phyloP scores from a whole-genome alignment of 2,113 vertebrate genomes.

The Gila orcuttii region DNA sequence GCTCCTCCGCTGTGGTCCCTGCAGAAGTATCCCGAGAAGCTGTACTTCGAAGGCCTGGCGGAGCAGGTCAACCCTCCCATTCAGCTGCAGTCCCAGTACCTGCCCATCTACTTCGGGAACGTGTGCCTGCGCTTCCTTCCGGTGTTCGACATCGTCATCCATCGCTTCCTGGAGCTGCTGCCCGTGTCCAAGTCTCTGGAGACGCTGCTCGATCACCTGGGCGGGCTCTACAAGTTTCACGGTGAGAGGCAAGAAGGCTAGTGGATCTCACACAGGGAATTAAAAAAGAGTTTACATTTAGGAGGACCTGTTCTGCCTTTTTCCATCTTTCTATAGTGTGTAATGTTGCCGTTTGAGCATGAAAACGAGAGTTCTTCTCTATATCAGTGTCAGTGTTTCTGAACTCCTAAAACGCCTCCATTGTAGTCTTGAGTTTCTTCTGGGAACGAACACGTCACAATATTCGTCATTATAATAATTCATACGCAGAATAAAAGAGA shows the following conservation, averaged over 20 bases:
- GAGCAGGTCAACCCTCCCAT: constrained; percentile 97
- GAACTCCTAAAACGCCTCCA: no score
- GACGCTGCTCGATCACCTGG: constrained; percentile 93
- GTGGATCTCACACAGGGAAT: no score
- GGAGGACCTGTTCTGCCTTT: no score
- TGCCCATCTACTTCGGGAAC: constrained; percentile 98
- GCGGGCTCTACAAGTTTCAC: constrained; percentile 98
- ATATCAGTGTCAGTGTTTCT: no score
- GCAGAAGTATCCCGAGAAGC: constrained; percentile 98
- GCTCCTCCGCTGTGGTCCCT: background rate
- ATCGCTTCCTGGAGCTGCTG: constrained; percentile 95
- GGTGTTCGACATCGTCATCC: constrained; percentile 98
- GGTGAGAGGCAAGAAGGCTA: constrained; percentile 71
- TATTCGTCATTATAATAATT: no score
- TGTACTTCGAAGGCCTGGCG: constrained; percentile 97
- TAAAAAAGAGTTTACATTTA: background rate
- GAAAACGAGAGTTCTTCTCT: no score
- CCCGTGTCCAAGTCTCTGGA: constrained; percentile 97
- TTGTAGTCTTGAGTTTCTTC: no score
- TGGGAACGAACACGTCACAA: no score
- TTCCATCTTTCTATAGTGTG: no score
- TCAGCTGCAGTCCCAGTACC: constrained; percentile 92
- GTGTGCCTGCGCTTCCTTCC: constrained; percentile 97
- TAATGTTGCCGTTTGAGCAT: no score
- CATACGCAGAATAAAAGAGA: no score